Evolutionary conservation across 2,797 vertebrate genomes (phyloP), one percentile per base, ranked within the genome.

Genomic region (Mionectes olivaceus): DNA sequence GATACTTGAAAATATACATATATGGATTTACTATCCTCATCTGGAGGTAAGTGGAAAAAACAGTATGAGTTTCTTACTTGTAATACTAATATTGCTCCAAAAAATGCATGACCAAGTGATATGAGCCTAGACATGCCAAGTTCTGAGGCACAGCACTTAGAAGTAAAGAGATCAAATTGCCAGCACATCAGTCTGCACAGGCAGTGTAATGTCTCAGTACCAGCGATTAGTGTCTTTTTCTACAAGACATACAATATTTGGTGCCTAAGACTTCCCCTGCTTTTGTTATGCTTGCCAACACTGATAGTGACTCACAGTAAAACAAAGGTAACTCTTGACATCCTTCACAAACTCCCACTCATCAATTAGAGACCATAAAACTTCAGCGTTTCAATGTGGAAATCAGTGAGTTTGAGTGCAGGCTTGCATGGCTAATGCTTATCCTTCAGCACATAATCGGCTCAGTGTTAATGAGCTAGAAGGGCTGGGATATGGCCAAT

Each of bases 251-350:
- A 86, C 41, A 92, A 60, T 84, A 95, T 70, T 94, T 85, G 46
- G 41, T 82, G 86, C 68, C 84, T 87, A 68, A 92, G 83, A 32
- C 70, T 82, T 90, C 92, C 81, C 86, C 71, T 87, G 78, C 56
- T 87, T 87, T 87, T 71, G 39, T 77, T 64, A 71, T 43, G 78
- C 89, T 92, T 95, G 86, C 83, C 94, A 94, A 83, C 71, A 61
- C 3, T 60, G 86, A 67, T n/a, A 82, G 75, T 94, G 93, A 94
- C 80, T 96, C 88, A 92, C 43, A 50, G 57, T 59, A 92, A 92
- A 97, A 90, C 83, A 94, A 96, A 94, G 57, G 76, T 92, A 87
- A 67, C 81, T 74, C n/a, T 32, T 93, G 92, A 94, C 89, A 92
- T 67, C 49, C 43, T 83, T 84, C 1, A 16, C 0, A 0, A 92